phyloP scores from a whole-genome alignment of 92 coral and sea anemone genomes.

The Zoanthus gigantus region DNA sequence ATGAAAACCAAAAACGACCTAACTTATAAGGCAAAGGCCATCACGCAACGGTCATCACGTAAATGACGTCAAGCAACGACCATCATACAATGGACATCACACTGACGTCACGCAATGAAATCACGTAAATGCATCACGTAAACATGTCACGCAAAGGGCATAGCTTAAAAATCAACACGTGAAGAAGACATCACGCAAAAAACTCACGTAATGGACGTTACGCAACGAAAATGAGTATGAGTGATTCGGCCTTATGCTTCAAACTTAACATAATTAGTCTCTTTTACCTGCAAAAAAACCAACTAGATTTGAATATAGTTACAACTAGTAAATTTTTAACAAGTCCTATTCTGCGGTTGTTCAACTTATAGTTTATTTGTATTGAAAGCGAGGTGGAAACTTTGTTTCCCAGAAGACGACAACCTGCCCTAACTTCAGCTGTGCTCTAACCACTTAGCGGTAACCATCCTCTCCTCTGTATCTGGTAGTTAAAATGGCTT shows the following conservation, averaged over 20 bases:
- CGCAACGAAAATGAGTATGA: not conserved
- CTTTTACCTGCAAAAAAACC: not conserved
- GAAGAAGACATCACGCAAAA: too few species aligned
- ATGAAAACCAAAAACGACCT: not conserved
- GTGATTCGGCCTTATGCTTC: not conserved
- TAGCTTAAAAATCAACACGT: too few species aligned
- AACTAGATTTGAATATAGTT: not conserved
- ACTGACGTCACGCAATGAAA: not conserved
- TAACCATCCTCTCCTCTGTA: not conserved
- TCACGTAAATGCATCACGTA: not conserved
- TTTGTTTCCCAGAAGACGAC: not conserved
- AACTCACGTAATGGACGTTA: too few species aligned
- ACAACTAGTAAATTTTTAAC: not conserved
- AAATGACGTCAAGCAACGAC: too few species aligned
- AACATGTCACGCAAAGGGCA: not conserved
- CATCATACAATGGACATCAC: not conserved
- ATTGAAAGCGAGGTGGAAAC: not conserved
- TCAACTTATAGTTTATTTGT: not conserved
- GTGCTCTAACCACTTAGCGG: slow-evolving; percentile 6
- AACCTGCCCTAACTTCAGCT: not conserved
- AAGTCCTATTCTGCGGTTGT: slow-evolving; percentile 19
- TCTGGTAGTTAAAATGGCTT: not conserved
- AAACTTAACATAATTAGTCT: not conserved
- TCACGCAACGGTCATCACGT: not conserved
- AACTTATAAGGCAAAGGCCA: not conserved